Percentiles rank a stretch among this genome's conserved stretches.
Conservation (phyloP, 2,888 invertebrate genomes). For the Nephrotoma appendiculata region DNA sequence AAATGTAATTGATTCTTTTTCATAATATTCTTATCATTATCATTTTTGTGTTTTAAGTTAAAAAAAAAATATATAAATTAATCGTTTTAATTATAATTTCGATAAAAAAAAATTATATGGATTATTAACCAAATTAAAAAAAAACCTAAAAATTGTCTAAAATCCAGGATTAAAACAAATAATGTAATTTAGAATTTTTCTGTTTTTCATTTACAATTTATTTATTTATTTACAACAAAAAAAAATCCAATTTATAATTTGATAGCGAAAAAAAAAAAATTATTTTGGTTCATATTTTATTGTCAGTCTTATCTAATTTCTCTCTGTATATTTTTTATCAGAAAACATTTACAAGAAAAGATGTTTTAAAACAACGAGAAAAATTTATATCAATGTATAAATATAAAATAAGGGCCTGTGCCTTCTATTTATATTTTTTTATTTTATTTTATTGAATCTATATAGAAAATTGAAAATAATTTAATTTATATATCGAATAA, state of each 20-base stretch:
- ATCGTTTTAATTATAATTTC: not conserved
- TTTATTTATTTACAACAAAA: not conserved
- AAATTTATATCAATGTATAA: not conserved
- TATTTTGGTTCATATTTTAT: not conserved
- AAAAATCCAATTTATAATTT: not conserved
- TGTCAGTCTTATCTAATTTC: not conserved
- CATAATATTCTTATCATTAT: not conserved
- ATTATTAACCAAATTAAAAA: slow-evolving; percentile 1
- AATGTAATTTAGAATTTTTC: not conserved
- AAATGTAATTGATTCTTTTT: not conserved
- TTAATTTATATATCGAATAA: not conserved
- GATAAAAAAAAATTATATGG: not conserved
- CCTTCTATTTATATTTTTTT: not conserved
- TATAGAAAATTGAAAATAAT: not conserved
- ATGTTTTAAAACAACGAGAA: not conserved
- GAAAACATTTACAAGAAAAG: not conserved
- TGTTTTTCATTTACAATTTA: not conserved
- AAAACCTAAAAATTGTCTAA: not conserved
- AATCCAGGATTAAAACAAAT: not conserved
- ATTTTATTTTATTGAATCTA: not conserved
- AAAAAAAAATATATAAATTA: not conserved
- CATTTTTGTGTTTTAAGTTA: not conserved
- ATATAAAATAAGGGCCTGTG: not conserved
- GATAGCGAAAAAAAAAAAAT: not conserved
- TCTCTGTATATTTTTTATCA: not conserved